Evolutionary conservation across 2,113 vertebrate genomes (phyloP).

Genomic region (Ploceus nigricollis): DNA sequence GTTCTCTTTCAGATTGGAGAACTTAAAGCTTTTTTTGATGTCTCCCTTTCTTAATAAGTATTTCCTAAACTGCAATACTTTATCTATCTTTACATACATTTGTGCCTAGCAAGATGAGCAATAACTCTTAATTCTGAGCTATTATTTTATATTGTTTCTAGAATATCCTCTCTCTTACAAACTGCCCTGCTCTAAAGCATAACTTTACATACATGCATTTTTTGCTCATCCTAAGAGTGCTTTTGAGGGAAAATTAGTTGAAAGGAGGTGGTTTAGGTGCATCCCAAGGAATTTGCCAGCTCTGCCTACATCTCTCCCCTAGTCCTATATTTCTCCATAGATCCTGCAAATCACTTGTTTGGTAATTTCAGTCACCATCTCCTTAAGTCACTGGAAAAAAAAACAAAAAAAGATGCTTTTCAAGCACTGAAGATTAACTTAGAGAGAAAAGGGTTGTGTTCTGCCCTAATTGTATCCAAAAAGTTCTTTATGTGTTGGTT

Average conservation of each 20-base stretch:
- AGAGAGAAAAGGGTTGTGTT: background rate
- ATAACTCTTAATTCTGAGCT: background rate
- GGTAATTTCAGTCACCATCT: background rate
- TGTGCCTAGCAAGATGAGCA: background rate
- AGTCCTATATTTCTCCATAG: background rate
- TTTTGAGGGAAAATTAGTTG: background rate
- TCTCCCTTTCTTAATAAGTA: background rate
- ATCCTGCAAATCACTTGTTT: background rate
- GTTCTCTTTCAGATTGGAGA: background rate
- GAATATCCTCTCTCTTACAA: background rate
- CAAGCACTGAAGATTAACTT: background rate
- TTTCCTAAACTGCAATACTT: background rate
- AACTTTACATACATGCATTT: fast-evolving
- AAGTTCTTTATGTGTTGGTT: fast-evolving
- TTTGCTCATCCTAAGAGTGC: fast-evolving
- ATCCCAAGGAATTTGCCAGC: background rate
- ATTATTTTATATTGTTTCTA: background rate
- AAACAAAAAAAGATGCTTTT: background rate
- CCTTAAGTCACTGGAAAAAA: background rate
- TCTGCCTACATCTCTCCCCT: background rate
- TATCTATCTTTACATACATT: background rate
- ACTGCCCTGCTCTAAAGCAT: background rate
- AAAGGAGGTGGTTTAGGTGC: background rate
- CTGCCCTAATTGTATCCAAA: fast-evolving
- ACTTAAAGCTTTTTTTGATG: background rate